These are phyloP conservation scores for Acleris laterana DNA, from an alignment of 2,888 invertebrate genomes.

Conservation along the genomic window DNA sequence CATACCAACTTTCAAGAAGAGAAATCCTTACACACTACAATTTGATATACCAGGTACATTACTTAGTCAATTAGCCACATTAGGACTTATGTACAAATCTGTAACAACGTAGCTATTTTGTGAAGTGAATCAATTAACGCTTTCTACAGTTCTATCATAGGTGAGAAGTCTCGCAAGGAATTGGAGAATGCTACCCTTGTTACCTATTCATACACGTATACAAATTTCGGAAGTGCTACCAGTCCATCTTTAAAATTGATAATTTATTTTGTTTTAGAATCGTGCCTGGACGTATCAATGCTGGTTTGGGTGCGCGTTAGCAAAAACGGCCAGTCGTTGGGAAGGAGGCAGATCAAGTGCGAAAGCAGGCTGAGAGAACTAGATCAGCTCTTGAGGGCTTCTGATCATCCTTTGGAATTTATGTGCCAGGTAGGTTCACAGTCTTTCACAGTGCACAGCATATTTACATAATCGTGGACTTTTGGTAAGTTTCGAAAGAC, in stretches of 20 bases:
- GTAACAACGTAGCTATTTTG: no score
- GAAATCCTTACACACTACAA: constrained; percentile 93
- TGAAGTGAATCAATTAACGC: no score
- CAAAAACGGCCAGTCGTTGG: constrained; percentile 91
- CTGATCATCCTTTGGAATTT: constrained; percentile 93
- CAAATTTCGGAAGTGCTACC: no score
- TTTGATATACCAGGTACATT: constrained; percentile 89
- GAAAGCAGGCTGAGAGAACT: constrained; percentile 93
- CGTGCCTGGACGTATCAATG: constrained; percentile 92
- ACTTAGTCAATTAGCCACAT: no score
- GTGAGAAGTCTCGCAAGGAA: no score
- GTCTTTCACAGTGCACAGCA: no score
- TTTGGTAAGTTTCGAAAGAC: no score
- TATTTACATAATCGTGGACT: background rate
- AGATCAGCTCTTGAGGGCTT: constrained; percentile 90
- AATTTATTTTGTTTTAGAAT: constrained; percentile 73
- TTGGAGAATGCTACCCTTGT: no score
- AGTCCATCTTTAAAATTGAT: background rate
- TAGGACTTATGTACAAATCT: no score
- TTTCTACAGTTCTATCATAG: no score
- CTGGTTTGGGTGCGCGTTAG: constrained; percentile 92
- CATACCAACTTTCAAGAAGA: constrained; percentile 89
- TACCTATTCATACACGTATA: no score
- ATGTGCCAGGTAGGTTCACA: constrained; percentile 95
- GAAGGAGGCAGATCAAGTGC: constrained; percentile 93